Evolutionary conservation across 2,888 invertebrate genomes (phyloP), one percentile per base, ranked within the genome.

Genomic region (Pachycephus smyrnensis): DNA sequence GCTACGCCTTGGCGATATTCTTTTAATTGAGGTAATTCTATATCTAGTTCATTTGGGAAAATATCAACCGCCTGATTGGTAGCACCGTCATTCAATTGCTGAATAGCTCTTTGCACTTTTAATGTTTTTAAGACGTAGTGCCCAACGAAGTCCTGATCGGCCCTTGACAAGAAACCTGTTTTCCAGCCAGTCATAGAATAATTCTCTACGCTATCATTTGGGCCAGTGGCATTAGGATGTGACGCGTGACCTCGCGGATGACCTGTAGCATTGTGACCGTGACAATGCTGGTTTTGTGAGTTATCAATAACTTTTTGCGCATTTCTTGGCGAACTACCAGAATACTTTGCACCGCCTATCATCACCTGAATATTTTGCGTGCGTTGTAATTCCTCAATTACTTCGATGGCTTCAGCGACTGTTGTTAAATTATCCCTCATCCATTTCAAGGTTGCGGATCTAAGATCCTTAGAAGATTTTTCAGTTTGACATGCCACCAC

Each of bases 211-310:
- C 86, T 88, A 0, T 86, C 88, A 0, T 12, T 68, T 0, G 12
- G 1, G 0, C 82, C 85, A 0, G 68, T 80, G 0, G 82, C 86
- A 0, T 23, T 0, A 3, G 75, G 79, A 74, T 84, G 6, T 0
- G 86, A 88, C 0, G 88, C 88, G 37, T 90, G 90, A 0, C 88
- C 89, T 23, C 89, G 77, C 0, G 90, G 86, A 80, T 90, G 90
- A 0, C 90, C 89, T 0, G 9, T 6, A 0, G 12, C 1, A 0
- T 73, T 74, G 0, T 77, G 73, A 0, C 81, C 79, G 55, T 86
- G 78, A 23, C 84, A 83, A 0, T 23, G 12, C 0, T 79, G 85
- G 4, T 80, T 75, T n/a, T 90, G 89, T 0, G 90, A 90, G 0
- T 76, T 77, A 11, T 90, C 86, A 0, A 90, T 31, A 0, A 90